phyloP scores from a whole-genome alignment of 2,113 vertebrate genomes.

The Colinus virginianus region DNA sequence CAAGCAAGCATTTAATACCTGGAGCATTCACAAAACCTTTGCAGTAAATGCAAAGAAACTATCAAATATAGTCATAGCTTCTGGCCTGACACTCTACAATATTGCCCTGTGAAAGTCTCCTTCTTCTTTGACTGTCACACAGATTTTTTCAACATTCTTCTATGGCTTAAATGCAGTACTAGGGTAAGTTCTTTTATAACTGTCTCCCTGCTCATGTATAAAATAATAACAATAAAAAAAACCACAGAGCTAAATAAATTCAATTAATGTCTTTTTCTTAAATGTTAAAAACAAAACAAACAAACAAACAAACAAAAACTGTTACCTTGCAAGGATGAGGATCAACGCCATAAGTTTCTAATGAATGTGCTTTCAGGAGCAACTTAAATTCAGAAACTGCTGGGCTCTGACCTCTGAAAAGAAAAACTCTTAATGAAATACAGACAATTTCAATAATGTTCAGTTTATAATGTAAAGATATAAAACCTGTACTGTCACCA shows the following conservation, averaged over 20 bases:
- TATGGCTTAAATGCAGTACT: background rate
- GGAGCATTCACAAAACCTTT: background rate
- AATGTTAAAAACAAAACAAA: background rate
- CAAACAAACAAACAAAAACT: no score
- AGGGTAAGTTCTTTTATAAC: background rate
- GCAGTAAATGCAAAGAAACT: background rate
- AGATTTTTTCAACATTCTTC: background rate
- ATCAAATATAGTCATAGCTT: background rate
- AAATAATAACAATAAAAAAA: background rate
- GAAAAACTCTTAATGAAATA: background rate
- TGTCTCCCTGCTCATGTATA: background rate
- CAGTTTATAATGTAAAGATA: background rate
- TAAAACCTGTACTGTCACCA: background rate
- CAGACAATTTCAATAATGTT: background rate
- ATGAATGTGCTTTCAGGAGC: slow-evolving; percentile 91
- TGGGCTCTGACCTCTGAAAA: slow-evolving; percentile 88
- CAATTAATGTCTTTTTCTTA: background rate
- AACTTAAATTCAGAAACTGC: slow-evolving; percentile 93
- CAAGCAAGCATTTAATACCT: background rate
- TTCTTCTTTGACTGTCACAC: background rate
- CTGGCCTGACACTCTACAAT: background rate
- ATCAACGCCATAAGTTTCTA: slow-evolving; percentile 98
- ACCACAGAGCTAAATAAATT: background rate
- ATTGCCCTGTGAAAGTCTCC: background rate
- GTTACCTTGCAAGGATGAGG: slow-evolving; percentile 98